Evolutionary conservation across 1,140 invertebrate genomes (phyloP).

Genomic region (Microplitis mediator): DNA sequence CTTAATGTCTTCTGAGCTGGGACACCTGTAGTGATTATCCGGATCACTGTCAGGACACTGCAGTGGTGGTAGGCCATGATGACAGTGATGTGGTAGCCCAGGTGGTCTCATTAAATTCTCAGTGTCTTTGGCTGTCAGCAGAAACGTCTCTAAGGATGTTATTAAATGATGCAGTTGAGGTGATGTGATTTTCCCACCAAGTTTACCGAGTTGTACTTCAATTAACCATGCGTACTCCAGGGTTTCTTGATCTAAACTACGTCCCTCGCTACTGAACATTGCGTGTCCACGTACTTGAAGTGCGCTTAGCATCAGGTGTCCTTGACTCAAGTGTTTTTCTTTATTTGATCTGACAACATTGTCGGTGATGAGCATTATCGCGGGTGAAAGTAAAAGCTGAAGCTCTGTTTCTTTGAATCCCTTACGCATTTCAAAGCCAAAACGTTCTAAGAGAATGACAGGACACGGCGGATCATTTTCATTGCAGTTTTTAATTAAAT

Average conservation of each 20-base stretch:
- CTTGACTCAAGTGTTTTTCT: slow-evolving; percentile 83
- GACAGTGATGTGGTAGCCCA: slow-evolving; percentile 78
- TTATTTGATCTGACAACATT: slow-evolving; percentile 69
- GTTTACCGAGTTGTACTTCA: slow-evolving; percentile 81
- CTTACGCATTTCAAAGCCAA: slow-evolving; percentile 97
- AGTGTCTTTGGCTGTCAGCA: slow-evolving; percentile 82
- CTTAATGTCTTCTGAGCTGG: slow-evolving; percentile 89
- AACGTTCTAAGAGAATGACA: slow-evolving; percentile 84
- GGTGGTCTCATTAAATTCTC: slow-evolving; percentile 86
- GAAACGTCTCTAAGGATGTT: slow-evolving; percentile 86
- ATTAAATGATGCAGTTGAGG: slow-evolving; percentile 86
- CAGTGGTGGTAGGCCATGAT: slow-evolving; percentile 81
- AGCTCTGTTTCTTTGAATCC: slow-evolving; percentile 88
- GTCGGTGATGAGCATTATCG: slow-evolving; percentile 81
- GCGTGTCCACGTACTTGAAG: slow-evolving; percentile 93
- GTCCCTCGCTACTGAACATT: slow-evolving; percentile 93
- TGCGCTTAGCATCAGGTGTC: slow-evolving; percentile 87
- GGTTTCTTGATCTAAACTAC: slow-evolving; percentile 90
- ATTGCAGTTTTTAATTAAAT: slow-evolving; percentile 88
- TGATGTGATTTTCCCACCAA: slow-evolving; percentile 79
- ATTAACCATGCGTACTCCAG: slow-evolving; percentile 96
- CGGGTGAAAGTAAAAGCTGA: slow-evolving; percentile 88
- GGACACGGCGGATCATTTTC: slow-evolving; percentile 89
- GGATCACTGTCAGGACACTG: slow-evolving; percentile 76
- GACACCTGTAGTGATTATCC: slow-evolving; percentile 78